Base-by-base conservation (phyloP, 1,140 invertebrate genomes). In the Linepithema humile region DNA sequence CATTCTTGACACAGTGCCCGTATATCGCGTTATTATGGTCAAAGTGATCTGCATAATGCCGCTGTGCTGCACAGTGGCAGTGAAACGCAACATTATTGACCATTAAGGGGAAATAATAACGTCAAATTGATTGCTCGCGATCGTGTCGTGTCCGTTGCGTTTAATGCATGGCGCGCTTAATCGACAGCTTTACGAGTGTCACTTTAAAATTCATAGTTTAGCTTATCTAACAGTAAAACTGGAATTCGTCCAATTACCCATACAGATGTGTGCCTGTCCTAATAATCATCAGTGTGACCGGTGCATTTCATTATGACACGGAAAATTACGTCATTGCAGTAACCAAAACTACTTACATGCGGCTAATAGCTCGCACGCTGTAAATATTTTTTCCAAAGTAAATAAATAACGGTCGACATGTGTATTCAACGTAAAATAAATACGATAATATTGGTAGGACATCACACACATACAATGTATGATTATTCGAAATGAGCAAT, bases 161-260 rank as follows among this genome's bases (percentile, higher is more conserved):
- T 29, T 29, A 32, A 73, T 57, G 23, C 57, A 17, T 6, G 72
- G 2, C 23, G 50, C n/a, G 29, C 38, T 73, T 62, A 62, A 75
- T 75, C 72, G 57, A 17, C 10, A 26, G 38, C 26, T 43, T 74
- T 60, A 59, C 55, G 55, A 74, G 32, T 17, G 55, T 60, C 57
- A 40, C 55, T 45, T 75, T 12, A 45, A 62, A 45, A 53, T 17
- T 75, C 48, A 53, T 50, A n/a, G n/a, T 50, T 45, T 35, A 26
- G 35, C 17, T 23, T 40, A 32, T 15, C 23, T 75, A 75, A 75
- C 72, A 60, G 72, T 75, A 75, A 75, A 74, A 62, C 57, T 48
- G 26, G 26, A 55, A n/a, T 20, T 15, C 40, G n/a, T 75, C 17
- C 55, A 62, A 75, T 75, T 75, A 75, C 57, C 23, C 4, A 10